These are phyloP conservation scores for Cyphomyrus plagiostoma DNA, from an alignment of 2,113 vertebrate species.

Conservation along the genomic window DNA sequence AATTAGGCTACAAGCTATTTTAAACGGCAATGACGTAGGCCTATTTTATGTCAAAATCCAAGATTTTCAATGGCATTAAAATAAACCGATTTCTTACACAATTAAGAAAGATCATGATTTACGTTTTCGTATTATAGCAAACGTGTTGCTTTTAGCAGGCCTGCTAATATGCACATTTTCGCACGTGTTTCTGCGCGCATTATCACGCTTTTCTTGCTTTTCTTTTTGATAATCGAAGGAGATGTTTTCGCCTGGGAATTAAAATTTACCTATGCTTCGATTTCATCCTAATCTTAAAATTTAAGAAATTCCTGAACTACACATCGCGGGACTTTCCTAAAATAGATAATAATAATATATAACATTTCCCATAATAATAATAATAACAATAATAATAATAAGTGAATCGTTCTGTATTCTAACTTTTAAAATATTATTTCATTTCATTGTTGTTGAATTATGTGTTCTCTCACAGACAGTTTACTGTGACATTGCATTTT, in stretches of 20 bases:
- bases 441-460: neutral
- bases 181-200: neutral
- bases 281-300: neutral
- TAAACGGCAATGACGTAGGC: neutral
- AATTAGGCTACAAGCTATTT: neutral
- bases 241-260: neutral
- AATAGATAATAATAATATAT: no score
- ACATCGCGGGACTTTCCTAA: neutral
- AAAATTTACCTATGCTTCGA: neutral
- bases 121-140: neutral
- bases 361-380: no score
- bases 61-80: neutral
- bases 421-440: neutral
- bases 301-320: neutral
- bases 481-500: neutral
- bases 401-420: neutral
- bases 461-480: neutral
- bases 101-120: neutral
- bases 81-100: neutral
- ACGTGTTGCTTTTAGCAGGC: neutral
- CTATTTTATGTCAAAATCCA: neutral
- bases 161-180: neutral
- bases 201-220: neutral
- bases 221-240: neutral
- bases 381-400: neutral